Base-by-base conservation (phyloP, 2,888 invertebrate species). In the Synanthedon tipuliformis region DNA sequence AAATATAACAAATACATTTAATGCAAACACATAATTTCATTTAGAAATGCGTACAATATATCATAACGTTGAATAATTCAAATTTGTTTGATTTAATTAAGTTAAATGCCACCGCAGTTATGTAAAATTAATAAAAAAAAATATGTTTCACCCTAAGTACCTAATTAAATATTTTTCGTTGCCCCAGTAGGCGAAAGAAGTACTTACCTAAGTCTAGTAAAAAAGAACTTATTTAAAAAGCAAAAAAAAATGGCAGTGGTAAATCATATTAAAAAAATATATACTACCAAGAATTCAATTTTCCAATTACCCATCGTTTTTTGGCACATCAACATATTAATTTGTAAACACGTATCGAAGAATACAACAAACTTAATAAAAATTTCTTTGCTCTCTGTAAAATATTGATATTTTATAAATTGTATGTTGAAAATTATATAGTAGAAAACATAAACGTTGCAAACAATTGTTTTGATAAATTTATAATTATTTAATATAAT, bases 51-150 rank as follows among this genome's bases (percentile, higher is more conserved):
- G 50, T 48, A 34, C 27, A 34, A 8, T 23, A 23, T 50, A 52
- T 51, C 48, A 56, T 56, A 57, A 53, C 56, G 56, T 54, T 53
- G 55, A 53, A 60, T 54, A 55, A 59, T 57, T 53, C 49, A 58
- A 61, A 58, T 59, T 62, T 58, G 57, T 57, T 59, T 55, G 54
- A 55, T 59, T 60, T 62, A 58, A 59, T 61, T 60, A 61, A 65
- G 59, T 61, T 67, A 68, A 69, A 67, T 66, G 69, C 68, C 66
- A 66, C 62, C 65, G 60, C 58, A 59, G 57, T 57, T 65, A 56
- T 56, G 56, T 54, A 45, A 45, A 3, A 45, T 45, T 45, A 45
- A 13, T 45, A 12, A 12, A 45, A 49, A 49, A 49, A 49, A 49
- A 10, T 18, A 49, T 49, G 7, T 49, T 49, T 7, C n/a, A 45